Evolutionary conservation across 2,797 vertebrate species (phyloP).

Genomic region (Scolopax rusticola): DNA sequence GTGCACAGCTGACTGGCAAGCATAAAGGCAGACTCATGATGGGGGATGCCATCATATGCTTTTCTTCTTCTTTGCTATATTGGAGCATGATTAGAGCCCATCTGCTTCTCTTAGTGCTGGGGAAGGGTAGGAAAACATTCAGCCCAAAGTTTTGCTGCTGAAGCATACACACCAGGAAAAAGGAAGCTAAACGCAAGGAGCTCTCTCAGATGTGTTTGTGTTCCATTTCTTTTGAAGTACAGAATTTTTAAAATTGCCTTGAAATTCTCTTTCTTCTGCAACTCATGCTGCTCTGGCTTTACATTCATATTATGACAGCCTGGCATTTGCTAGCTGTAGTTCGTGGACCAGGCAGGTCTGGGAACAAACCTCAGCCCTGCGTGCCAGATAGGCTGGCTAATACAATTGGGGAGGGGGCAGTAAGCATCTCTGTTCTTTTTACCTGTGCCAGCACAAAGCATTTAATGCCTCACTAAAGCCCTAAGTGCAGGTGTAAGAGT

Average conservation of each 20-base stretch:
- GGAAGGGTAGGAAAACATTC: neutral
- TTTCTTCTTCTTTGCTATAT: conserved; percentile 37
- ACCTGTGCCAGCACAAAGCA: neutral
- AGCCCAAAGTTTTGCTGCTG: conserved; percentile 36
- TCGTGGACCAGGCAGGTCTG: neutral
- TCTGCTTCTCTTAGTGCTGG: conserved; percentile 32
- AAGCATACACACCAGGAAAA: neutral
- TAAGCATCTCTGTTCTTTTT: conserved; percentile 16
- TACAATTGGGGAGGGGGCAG: neutral
- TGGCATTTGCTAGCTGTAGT: neutral
- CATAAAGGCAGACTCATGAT: conserved; percentile 38
- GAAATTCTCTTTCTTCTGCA: neutral
- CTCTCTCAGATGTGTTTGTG: neutral
- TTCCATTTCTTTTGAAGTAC: neutral
- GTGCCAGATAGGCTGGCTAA: neutral
- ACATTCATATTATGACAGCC: fast-evolving
- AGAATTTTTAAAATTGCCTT: neutral
- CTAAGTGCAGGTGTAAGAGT: conserved; percentile 13
- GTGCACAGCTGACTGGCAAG: conserved; percentile 60
- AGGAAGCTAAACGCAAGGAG: neutral
- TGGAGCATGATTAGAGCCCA: conserved; percentile 24
- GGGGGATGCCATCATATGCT: conserved; percentile 50
- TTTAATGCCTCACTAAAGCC: neutral
- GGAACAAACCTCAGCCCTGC: neutral
- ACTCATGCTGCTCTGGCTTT: neutral